Base-by-base conservation (phyloP, 2,888 invertebrate species). In the Mycalesis mineus region DNA sequence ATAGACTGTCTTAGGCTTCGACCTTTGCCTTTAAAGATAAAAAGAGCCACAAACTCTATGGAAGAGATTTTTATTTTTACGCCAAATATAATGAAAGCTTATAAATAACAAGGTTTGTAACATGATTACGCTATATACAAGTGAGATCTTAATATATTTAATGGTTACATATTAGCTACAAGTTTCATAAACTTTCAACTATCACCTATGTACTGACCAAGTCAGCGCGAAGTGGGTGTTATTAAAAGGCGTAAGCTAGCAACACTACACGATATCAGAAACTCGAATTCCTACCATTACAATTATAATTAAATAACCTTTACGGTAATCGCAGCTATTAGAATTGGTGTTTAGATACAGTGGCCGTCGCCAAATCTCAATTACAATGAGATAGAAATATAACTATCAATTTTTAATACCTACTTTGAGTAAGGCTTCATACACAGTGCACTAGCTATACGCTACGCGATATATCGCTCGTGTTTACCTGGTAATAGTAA, bases 161-260 rank as follows among this genome's bases (percentile, higher is more conserved):
- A 68, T 67, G 72, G 69, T 73, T 75, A 78, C 61, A 72, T 67
- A 47, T 45, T 65, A 70, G 68, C 72, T 77, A 75, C 65, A 80
- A 81, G 82, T 83, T 83, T 82, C 70, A 75, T 72, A 84, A 84
- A 86, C 80, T 82, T 75, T 74, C 71, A 66, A 73, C 66, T 67
- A 70, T 69, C 70, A 69, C 63, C 56, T 64, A 68, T 72, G 74
- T 69, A 73, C 74, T 78, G 80, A 83, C 80, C 78, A 78, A 74
- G 82, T 81, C 79, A 80, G 76, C 69, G 70, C 73, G 71, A 74
- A 72, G 70, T 67, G 70, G 52, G 57, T 61, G 60, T 62, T 47
- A 22, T 22, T 22, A 17, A 60, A 58, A 68, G 60, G 66, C 60
- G 65, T 70, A 77, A 77, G 76, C 83, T 83, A 83, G 83, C 82